Conservation (phyloP, 2,797 vertebrate species). For the Australoheros facetus region DNA sequence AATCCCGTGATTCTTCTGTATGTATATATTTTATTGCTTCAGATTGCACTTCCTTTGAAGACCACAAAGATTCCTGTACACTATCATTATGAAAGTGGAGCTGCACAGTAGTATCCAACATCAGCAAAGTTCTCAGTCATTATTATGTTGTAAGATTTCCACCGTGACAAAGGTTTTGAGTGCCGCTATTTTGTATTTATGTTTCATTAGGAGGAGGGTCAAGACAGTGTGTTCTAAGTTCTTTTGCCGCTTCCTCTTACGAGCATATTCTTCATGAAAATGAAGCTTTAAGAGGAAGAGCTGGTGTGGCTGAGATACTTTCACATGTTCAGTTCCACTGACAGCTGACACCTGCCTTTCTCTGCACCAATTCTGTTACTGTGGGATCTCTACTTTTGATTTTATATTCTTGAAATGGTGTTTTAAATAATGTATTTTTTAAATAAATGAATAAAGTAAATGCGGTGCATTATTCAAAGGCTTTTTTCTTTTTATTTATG, state of each 20-base stretch:
- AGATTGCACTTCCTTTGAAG: conserved; percentile 12
- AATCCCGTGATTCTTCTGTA: neutral
- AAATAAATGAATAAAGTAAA: neutral
- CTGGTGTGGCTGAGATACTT: conserved; percentile 26
- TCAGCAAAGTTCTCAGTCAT: conserved; percentile 16
- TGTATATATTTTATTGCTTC: neutral
- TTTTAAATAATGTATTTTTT: neutral
- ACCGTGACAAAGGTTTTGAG: neutral
- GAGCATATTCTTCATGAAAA: conserved; percentile 20
- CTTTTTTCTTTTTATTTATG: neutral
- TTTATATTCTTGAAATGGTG: neutral
- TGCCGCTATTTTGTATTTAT: neutral
- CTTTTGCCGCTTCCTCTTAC: conserved; percentile 43
- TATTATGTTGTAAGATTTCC: conserved; percentile 1
- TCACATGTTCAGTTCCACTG: conserved; percentile 2
- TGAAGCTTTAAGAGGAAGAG: conserved; percentile 28
- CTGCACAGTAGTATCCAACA: neutral
- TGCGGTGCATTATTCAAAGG: neutral
- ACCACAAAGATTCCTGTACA: neutral
- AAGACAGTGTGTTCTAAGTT: neutral
- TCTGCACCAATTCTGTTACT: neutral
- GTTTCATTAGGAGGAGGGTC: neutral
- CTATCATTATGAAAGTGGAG: neutral
- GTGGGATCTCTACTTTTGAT: neutral
- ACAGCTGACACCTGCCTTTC: conserved; percentile 15